Conservation (phyloP, 2,888 invertebrate species). For the Sylvicola cinctus region DNA sequence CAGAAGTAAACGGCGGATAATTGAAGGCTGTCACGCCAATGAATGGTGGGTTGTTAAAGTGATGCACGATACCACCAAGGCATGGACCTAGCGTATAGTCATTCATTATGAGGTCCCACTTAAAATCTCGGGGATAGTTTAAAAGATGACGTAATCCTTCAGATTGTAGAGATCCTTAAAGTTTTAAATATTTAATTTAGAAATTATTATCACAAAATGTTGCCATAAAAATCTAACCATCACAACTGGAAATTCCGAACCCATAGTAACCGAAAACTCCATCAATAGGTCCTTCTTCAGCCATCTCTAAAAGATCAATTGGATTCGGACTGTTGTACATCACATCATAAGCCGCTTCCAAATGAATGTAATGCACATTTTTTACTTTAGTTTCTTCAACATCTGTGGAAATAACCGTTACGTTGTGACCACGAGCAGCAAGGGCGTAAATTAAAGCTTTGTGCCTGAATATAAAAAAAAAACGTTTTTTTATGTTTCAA, state of each 20-base stretch:
- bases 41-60: conserved; percentile 16
- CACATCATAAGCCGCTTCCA: too few species aligned
- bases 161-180: conserved; percentile 8
- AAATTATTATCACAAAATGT: too few species aligned
- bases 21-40: conserved; percentile 13
- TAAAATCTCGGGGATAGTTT: conserved; percentile 14
- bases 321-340: too few species aligned
- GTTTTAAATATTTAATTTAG: too few species aligned
- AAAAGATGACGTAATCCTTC: conserved; percentile 11
- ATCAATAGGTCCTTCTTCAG: too few species aligned
- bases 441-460: too few species aligned
- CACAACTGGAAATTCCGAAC: too few species aligned
- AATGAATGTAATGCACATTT: conserved; percentile 9
- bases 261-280: too few species aligned
- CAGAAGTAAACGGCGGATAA: conserved; percentile 3
- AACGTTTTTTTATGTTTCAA: too few species aligned
- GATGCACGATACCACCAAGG: conserved; percentile 15
- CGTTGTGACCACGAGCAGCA: conserved; percentile 9
- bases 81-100: conserved; percentile 16
- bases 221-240: too few species aligned
- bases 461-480: too few species aligned
- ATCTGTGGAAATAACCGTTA: conserved; percentile 8
- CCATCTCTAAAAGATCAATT: too few species aligned
- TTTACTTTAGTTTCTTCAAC: conserved; percentile 2
- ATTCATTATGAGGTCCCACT: conserved; percentile 16